phyloP scores from a whole-genome alignment of 2,113 vertebrate genomes.

The Girardinichthys multiradiatus region DNA sequence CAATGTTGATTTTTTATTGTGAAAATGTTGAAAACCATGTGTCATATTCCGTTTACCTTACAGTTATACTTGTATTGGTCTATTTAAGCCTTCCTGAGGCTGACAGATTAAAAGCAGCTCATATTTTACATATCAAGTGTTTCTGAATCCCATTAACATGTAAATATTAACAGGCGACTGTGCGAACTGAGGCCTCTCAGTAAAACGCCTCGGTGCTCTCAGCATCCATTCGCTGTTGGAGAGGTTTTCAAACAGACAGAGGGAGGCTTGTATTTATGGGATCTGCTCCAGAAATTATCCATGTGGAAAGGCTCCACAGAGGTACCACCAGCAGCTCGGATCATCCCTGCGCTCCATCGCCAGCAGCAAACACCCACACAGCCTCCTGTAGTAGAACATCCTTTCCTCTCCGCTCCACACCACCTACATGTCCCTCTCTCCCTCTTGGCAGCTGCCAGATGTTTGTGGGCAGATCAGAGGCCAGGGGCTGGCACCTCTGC shows the following conservation, averaged over 20 bases:
- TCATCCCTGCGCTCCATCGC: slow-evolving; percentile 1
- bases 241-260: slow-evolving; percentile 10
- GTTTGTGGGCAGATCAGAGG: slow-evolving; percentile 7
- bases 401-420: slow-evolving; percentile 23
- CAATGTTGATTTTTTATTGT: too few relatives aligned
- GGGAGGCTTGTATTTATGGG: slow-evolving; percentile 12
- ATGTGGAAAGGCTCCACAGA: slow-evolving; percentile 11
- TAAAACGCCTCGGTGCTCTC: too few relatives aligned
- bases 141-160: slow-evolving; percentile 20
- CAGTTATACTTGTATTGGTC: background rate
- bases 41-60: background rate
- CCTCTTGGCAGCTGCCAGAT: slow-evolving; percentile 3
- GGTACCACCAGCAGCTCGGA: slow-evolving; percentile 4
- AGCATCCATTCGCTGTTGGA: slow-evolving; percentile 9
- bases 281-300: slow-evolving; percentile 8
- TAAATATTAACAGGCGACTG: background rate
- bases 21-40: too few relatives aligned
- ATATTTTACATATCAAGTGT: background rate
- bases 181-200: slow-evolving; percentile 1
- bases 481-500: background rate
- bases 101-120: background rate
- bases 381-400: slow-evolving; percentile 34
- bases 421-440: slow-evolving; percentile 34
- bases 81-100: background rate
- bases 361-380: slow-evolving; percentile 25